Evolutionary conservation across 2,797 vertebrate genomes (phyloP).

Genomic region (Enteromius unitaeniatus): DNA sequence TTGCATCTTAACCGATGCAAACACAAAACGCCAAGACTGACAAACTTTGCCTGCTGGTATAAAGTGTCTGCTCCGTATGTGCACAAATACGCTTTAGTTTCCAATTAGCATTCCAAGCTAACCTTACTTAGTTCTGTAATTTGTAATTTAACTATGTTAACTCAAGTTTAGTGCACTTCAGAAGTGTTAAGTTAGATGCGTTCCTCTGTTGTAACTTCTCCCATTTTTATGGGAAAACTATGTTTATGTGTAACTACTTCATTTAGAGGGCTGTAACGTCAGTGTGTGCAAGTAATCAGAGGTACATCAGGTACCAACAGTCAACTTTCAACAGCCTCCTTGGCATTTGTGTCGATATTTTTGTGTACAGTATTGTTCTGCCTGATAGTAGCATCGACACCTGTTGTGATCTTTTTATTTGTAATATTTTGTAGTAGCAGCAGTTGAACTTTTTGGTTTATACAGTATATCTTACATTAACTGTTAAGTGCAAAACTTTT

Average conservation of each 20-base stretch:
- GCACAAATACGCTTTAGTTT: constrained; percentile 54
- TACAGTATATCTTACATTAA: constrained; percentile 42
- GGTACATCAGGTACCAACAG: constrained; percentile 47
- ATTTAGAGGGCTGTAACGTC: constrained; percentile 56
- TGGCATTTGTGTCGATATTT: constrained; percentile 40
- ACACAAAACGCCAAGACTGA: neutral
- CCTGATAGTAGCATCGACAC: constrained; percentile 33
- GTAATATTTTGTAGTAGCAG: constrained; percentile 23
- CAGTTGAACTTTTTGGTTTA: constrained; percentile 25
- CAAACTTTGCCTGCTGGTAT: constrained; percentile 42
- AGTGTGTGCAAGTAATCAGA: constrained; percentile 33
- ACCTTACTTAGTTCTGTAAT: constrained; percentile 63
- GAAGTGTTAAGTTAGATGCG: constrained; percentile 66
- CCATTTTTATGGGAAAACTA: constrained; percentile 62
- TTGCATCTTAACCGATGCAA: neutral
- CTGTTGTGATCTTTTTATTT: constrained; percentile 29
- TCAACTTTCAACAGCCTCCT: constrained; percentile 28
- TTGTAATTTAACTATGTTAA: constrained; percentile 62
- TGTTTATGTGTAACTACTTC: constrained; percentile 58
- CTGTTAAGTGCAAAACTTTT: constrained; percentile 36
- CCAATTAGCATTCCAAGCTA: constrained; percentile 45
- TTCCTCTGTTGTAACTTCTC: constrained; percentile 60
- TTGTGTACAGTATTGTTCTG: constrained; percentile 33
- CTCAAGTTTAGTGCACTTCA: constrained; percentile 72
- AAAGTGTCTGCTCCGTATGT: constrained; percentile 44